Evolutionary conservation across 2,797 vertebrate species (phyloP).

Genomic region (Betta splendens): DNA sequence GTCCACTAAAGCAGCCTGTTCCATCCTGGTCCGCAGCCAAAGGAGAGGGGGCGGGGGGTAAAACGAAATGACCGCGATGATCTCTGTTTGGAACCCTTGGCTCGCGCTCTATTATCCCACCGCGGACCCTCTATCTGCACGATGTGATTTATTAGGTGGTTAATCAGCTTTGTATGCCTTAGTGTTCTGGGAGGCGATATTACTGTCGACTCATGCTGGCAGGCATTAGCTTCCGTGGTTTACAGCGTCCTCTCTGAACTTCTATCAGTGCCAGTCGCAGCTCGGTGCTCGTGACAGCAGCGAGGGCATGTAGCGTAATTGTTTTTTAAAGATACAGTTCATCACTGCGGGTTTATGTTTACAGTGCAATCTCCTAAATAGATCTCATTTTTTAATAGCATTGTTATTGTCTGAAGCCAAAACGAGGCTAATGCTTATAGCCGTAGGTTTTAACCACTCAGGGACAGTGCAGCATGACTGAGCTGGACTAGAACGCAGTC

Average conservation of each 20-base stretch:
- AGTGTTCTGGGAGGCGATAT: conserved; percentile 46
- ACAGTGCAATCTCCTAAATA: no score
- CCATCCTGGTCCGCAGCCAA: conserved; percentile 11
- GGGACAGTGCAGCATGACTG: not conserved
- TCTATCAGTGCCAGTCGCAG: conserved; percentile 30
- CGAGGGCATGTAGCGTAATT: not conserved
- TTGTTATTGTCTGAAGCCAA: no score
- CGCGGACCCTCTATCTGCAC: conserved; percentile 40
- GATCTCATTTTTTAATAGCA: no score
- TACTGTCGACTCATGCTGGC: conserved; percentile 38
- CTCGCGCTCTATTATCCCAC: conserved; percentile 49
- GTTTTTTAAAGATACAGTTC: conserved; percentile 16
- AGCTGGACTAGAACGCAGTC: no score
- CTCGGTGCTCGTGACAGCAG: conserved; percentile 14
- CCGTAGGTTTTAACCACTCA: not conserved
- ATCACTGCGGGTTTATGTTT: no score
- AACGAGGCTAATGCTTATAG: not conserved
- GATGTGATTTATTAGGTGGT: conserved; percentile 58
- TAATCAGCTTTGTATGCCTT: conserved; percentile 59
- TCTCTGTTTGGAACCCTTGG: conserved; percentile 55
- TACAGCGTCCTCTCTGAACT: conserved; percentile 41
- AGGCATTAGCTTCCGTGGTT: conserved; percentile 40
- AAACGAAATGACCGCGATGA: conserved; percentile 45
- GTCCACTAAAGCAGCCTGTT: conserved; percentile 1
- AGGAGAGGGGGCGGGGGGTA: conserved; percentile 6